These are phyloP conservation scores for Gorsachius goisagi DNA, from an alignment of 2,113 vertebrate genomes.

Conservation along the genomic window DNA sequence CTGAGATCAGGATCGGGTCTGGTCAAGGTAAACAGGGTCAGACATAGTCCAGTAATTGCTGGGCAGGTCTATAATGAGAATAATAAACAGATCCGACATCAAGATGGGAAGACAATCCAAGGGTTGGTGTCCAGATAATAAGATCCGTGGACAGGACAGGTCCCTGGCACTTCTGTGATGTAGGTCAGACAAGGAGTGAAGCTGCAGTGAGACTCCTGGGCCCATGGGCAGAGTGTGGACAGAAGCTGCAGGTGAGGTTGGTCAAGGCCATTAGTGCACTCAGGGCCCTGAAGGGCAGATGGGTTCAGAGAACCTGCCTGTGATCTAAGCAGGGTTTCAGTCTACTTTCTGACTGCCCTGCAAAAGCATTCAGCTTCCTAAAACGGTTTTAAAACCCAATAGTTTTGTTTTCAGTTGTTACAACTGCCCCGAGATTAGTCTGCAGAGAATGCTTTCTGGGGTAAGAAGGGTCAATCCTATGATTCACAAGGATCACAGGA, in stretches of 20 bases:
- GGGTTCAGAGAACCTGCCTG: background rate
- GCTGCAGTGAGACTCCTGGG: background rate
- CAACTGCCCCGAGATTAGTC: background rate
- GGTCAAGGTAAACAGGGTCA: background rate
- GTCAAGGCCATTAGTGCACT: background rate
- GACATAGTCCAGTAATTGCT: background rate
- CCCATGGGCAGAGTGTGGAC: background rate
- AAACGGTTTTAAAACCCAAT: background rate
- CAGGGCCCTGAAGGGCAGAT: background rate
- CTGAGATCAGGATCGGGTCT: background rate
- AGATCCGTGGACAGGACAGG: background rate
- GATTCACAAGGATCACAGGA: background rate
- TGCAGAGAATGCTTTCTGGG: background rate
- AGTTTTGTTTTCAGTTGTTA: background rate
- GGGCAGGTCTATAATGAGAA: background rate
- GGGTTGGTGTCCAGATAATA: background rate
- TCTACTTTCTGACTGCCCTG: background rate
- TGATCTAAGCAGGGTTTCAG: background rate
- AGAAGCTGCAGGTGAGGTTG: background rate
- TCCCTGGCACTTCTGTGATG: accelerated
- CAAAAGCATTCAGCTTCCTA: background rate
- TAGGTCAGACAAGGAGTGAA: background rate
- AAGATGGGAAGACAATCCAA: background rate
- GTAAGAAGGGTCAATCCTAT: background rate
- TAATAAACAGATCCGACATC: background rate